A percentile compares a stretch with the other conserved stretches of the same genome.
phyloP scores from a whole-genome alignment of 2,113 vertebrate species.

The Hymenochirus boettgeri region DNA sequence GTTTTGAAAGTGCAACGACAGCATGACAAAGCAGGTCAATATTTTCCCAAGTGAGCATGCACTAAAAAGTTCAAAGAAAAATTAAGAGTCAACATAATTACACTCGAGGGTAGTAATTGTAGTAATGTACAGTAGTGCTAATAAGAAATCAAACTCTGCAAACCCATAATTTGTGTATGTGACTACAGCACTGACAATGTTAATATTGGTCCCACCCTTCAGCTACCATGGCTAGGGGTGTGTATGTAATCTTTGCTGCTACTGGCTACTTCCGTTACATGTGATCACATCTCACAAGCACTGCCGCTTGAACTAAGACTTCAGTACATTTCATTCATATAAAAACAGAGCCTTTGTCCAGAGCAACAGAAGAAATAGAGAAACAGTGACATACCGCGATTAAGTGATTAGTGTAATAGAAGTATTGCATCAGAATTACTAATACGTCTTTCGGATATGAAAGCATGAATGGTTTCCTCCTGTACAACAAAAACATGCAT shows the following conservation, averaged over 20 bases:
- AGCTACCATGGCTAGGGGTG: slow-evolving; percentile 14
- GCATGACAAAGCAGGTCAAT: slow-evolving; percentile 32
- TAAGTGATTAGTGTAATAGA: no score
- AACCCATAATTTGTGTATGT: not conserved
- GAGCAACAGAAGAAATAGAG: no score
- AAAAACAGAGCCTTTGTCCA: no score
- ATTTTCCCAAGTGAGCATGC: slow-evolving; percentile 1
- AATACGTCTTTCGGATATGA: no score
- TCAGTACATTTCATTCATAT: slow-evolving; percentile 22
- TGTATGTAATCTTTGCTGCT: not conserved
- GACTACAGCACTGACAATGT: not conserved
- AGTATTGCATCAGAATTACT: no score
- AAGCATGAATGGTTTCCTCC: no score
- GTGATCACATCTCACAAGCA: slow-evolving; percentile 28
- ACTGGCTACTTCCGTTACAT: slow-evolving; percentile 12
- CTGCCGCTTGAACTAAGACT: not conserved
- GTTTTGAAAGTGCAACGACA: slow-evolving; percentile 11
- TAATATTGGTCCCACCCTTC: slow-evolving; percentile 13
- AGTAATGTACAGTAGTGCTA: no score
- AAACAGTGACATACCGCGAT: no score
- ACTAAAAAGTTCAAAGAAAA: not conserved
- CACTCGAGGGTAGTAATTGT: no score
- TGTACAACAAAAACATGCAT: no score
- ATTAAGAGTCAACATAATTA: not conserved
- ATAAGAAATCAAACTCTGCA: no score